Evolutionary conservation across 1,140 invertebrate species (phyloP), one percentile per base, ranked within the genome.

Genomic region (Megathymus violae): DNA sequence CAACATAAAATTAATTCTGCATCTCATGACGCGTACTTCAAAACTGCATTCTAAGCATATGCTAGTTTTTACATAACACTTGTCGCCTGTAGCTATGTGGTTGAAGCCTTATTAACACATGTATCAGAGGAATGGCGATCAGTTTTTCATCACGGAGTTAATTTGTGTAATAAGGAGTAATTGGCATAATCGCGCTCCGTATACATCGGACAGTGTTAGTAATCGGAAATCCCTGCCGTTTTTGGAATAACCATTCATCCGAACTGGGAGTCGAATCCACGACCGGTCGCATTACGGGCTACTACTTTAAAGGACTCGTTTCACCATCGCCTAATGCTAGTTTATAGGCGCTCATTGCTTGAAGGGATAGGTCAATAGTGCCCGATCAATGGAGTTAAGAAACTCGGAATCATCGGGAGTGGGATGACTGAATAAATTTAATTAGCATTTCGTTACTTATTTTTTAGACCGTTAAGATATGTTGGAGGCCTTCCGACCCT

Each of bases 171-270:
- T 54, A 38, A 54, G 51, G 1, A 43, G 51, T 54, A 54, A 54
- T 54, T 54, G 51, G 38, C 17, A 54, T 54, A 54, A 54, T 52
- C 50, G 6, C 34, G n/a, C 50, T 19, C 50, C 34, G 16, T 40
- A 19, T 43, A 40, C 14, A 38, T 7, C 16, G 38, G 1, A n/a
- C 17, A 41, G 51, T 9, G 51, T 41, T 54, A 11, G 51, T 54
- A 54, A 54, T 54, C 51, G 51, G 51, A 54, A 54, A 54, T 54
- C 51, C 36, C 36, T 54, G 38, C 51, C 51, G 27, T 54, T 54
- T 54, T 54, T 54, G 43, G 51, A 27, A 27, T 43, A 54, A 54
- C 51, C 51, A 54, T 54, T 54, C 51, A 54, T 54, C 51, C 51
- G 38, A 54, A 54, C 13, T 54, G 51, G 51, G 51, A 54, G 19